Base-by-base conservation (phyloP, 1,140 invertebrate species). In the Galendromus occidentalis region DNA sequence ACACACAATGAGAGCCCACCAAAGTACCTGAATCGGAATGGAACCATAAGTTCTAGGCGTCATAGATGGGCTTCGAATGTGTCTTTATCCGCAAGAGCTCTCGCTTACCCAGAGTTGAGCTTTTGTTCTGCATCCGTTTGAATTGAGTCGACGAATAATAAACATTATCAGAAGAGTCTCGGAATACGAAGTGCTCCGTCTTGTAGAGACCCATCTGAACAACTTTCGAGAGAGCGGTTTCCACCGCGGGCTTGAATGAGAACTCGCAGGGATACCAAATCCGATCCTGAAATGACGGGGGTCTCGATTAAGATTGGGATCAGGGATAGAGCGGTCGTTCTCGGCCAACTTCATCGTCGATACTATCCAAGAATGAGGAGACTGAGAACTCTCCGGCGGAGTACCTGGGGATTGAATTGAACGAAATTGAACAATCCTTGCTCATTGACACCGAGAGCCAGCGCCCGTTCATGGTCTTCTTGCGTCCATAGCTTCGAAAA, bases 171-270 rank as follows among this genome's bases (percentile, higher is more conserved):
- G 51, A 59, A 33, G 25, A 17, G 51, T 59, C 51, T 2, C 51
- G 51, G 25, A 59, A 17, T 2, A 59, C 51, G 51, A 59, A 59
- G 22, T 20, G 33, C 25, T 59, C 51, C 9, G 25, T 22, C 51
- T 59, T 59, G 51, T 59, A 59, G 14, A 59, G 51, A 17, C 25
- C 51, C 51, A 59, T 59, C 25, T 59, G 51, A 14, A 29, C 14
- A 59, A 59, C 51, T 14, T 59, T 25, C 51, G 25, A 33, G 2
- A 59, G 51, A 17, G 51, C 25, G 51, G 25, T 59, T 25, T 59
- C 33, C 14, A 22, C 6, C 25, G 25, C 1, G 9, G 25, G 25
- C 20, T 59, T 17, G 33, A 25, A 25, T 25, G 51, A 59, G 9
- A 22, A 47, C 45, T 47, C 45, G 14, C 51, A 20, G 6, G 25